A percentile compares a stretch with the other conserved stretches of the same genome.
phyloP scores from a whole-genome alignment of 2,797 vertebrate species.

The Alexandromys oeconomus region DNA sequence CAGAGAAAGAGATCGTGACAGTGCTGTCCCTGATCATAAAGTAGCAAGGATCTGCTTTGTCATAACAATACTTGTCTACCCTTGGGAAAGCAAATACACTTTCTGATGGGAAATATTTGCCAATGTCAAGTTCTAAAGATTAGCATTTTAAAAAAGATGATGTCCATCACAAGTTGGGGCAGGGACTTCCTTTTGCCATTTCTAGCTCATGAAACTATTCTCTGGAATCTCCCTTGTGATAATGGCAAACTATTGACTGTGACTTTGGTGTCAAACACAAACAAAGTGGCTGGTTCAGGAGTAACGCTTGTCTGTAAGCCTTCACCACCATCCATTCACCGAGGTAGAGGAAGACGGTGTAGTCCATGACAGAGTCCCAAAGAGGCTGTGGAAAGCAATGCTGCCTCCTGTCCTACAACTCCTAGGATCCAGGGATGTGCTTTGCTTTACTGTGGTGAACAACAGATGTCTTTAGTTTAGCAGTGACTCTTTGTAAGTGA shows the following conservation, averaged over 20 bases:
- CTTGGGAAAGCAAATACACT: background rate
- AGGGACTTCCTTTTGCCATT: rapidly evolving
- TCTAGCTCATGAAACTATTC: background rate
- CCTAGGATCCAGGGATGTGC: rapidly evolving
- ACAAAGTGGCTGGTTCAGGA: rapidly evolving
- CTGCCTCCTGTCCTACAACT: too few species aligned
- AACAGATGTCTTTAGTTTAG: background rate
- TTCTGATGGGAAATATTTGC: background rate
- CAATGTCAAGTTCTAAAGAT: background rate
- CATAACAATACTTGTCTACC: background rate
- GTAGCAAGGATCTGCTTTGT: background rate
- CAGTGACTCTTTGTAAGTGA: background rate
- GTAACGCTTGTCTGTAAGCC: rapidly evolving
- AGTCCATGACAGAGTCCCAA: rapidly evolving
- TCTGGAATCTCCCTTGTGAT: background rate
- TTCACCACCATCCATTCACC: rapidly evolving
- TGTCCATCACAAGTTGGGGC: background rate
- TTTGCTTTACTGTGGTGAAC: background rate
- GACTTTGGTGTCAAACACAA: rapidly evolving
- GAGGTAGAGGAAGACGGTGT: rapidly evolving
- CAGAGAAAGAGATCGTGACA: rapidly evolving
- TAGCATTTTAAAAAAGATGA: background rate
- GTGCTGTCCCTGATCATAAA: background rate
- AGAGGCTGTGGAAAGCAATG: background rate
- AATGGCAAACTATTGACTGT: rapidly evolving